A percentile compares a stretch with the other conserved stretches of the same genome.
Evolutionary conservation across 2,797 vertebrate genomes (phyloP).

Genomic region (Lepus townsendii): DNA sequence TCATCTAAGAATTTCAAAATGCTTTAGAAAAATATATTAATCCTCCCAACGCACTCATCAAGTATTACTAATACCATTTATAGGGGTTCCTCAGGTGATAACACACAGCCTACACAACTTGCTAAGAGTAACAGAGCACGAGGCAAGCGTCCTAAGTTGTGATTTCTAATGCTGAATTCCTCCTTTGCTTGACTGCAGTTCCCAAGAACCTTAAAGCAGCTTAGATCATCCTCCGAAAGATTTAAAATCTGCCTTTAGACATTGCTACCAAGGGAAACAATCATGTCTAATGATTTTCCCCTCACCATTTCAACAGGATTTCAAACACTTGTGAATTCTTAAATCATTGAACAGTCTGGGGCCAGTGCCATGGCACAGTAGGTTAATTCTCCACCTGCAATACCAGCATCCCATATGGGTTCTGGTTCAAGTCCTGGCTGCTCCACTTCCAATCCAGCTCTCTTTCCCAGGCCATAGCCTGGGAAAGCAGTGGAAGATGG

Average conservation of each 20-base stretch:
- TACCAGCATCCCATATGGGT: too few species aligned
- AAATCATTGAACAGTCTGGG: background rate
- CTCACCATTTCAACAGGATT: background rate
- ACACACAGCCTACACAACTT: conserved; percentile 37
- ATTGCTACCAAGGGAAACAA: background rate
- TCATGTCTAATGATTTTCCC: conserved; percentile 7
- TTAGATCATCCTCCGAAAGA: background rate
- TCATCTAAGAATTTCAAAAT: conserved; percentile 64
- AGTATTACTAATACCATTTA: conserved; percentile 55
- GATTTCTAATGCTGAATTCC: conserved; percentile 6
- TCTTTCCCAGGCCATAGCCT: too few species aligned
- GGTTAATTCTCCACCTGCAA: too few species aligned
- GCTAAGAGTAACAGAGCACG: conserved; percentile 25
- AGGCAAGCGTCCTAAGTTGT: background rate
- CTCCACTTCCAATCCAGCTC: too few species aligned
- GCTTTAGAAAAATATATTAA: conserved; percentile 61
- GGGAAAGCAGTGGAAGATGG: too few species aligned
- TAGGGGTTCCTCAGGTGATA: conserved; percentile 69
- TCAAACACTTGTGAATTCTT: background rate
- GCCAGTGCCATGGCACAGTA: too few species aligned
- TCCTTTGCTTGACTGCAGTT: background rate
- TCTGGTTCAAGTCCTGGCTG: too few species aligned
- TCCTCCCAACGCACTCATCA: conserved; percentile 51
- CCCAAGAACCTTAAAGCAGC: background rate
- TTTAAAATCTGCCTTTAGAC: conserved; percentile 46